Evolutionary conservation across 2,888 invertebrate species (phyloP).

Genomic region (Cheilosia grossa): DNA sequence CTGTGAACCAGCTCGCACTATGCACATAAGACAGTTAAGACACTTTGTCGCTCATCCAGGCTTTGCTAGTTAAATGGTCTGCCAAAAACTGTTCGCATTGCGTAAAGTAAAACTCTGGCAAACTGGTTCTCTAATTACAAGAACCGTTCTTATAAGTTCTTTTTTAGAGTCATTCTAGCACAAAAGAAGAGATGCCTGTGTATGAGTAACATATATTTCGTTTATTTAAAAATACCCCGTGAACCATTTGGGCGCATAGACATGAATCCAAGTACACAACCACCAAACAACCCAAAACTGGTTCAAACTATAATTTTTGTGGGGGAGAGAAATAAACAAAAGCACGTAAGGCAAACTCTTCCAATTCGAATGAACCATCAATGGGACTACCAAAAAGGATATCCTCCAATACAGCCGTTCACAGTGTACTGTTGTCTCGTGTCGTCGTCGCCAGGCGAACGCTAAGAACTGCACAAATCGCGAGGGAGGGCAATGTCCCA

Average conservation of each 20-base stretch:
- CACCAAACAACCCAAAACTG: conserved; percentile 20
- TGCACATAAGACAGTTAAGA: too few relatives aligned
- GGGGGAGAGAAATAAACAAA: conserved; percentile 8
- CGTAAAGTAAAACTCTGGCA: too few relatives aligned
- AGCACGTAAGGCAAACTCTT: neutral
- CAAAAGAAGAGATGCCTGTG: too few relatives aligned
- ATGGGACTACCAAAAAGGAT: conserved; percentile 39
- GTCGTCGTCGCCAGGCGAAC: conserved; percentile 64
- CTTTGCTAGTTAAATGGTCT: too few relatives aligned
- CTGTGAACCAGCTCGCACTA: too few relatives aligned
- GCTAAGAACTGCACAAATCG: conserved; percentile 47
- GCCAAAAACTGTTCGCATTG: too few relatives aligned
- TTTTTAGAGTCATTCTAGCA: too few relatives aligned
- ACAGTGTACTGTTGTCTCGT: conserved; percentile 56
- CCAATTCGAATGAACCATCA: conserved; percentile 34
- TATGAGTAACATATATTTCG: too few relatives aligned
- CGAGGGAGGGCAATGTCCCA: conserved; percentile 71
- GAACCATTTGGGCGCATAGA: conserved; percentile 2
- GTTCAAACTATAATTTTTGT: conserved; percentile 30
- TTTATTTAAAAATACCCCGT: neutral
- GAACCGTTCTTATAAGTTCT: too few relatives aligned
- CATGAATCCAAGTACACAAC: neutral
- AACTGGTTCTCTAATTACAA: too few relatives aligned
- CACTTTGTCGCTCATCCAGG: too few relatives aligned
- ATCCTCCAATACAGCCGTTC: conserved; percentile 43